Evolutionary conservation across 2,888 invertebrate species (phyloP).

Genomic region (Scaptomyza flava): DNA sequence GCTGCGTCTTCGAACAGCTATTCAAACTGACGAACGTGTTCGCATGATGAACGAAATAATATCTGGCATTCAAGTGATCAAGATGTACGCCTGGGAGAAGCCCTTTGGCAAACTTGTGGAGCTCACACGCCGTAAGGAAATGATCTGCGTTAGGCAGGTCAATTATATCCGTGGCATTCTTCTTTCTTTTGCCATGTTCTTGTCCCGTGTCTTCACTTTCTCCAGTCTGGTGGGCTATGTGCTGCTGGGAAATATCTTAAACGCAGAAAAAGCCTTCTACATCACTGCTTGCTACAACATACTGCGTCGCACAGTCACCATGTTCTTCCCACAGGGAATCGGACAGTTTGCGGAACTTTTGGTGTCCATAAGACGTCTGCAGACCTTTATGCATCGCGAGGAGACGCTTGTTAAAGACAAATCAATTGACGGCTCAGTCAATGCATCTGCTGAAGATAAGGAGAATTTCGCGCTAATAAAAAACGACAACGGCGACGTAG

Average conservation of each 20-base stretch:
- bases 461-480: constrained; percentile 44
- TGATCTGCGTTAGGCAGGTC: constrained; percentile 89
- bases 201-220: constrained; percentile 94
- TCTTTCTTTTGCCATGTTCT: constrained; percentile 93
- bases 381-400: constrained; percentile 87
- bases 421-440: constrained; percentile 40
- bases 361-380: constrained; percentile 86
- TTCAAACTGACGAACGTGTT: constrained; percentile 94
- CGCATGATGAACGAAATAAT: constrained; percentile 96
- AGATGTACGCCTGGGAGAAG: constrained; percentile 98
- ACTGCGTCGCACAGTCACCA: constrained; percentile 92
- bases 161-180: constrained; percentile 91
- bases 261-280: constrained; percentile 94
- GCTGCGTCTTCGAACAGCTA: constrained; percentile 91
- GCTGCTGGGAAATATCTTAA: constrained; percentile 88
- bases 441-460: constrained; percentile 23
- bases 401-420: constrained; percentile 85
- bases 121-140: constrained; percentile 86
- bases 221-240: constrained; percentile 92
- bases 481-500: constrained; percentile 32
- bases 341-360: constrained; percentile 87
- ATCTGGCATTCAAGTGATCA: constrained; percentile 95
- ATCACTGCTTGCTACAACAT: constrained; percentile 95
- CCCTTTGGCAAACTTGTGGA: constrained; percentile 92
- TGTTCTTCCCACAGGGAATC: constrained; percentile 92